Percentiles rank a stretch among this genome's conserved stretches.
Conservation (phyloP, 1,140 invertebrate genomes). For the Drosophila elegans region DNA sequence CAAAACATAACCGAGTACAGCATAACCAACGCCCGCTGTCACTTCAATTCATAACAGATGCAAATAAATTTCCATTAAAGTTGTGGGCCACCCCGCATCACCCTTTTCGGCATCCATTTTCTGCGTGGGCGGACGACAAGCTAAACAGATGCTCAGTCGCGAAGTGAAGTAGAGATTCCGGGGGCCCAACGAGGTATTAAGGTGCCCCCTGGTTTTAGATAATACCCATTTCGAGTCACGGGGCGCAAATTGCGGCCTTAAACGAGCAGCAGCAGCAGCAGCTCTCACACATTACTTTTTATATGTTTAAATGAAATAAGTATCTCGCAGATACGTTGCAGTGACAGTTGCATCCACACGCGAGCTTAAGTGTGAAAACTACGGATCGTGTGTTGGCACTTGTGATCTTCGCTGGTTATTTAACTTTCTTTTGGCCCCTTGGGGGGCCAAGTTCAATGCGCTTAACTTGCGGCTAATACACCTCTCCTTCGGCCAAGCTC, state of each 20-base stretch:
- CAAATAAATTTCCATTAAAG: constrained; percentile 81
- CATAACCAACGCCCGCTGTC: constrained; percentile 69
- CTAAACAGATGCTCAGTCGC: constrained; percentile 40
- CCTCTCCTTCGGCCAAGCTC: constrained; percentile 38
- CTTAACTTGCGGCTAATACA: constrained; percentile 51
- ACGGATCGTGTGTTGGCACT: constrained; percentile 13
- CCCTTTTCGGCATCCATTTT: constrained; percentile 12
- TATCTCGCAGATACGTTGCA: constrained; percentile 24
- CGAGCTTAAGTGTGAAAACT: constrained; percentile 5
- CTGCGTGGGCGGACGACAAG: constrained; percentile 40
- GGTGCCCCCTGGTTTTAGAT: constrained; percentile 51
- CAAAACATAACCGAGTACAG: constrained; percentile 18
- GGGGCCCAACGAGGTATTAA: constrained; percentile 12
- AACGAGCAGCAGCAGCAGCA: constrained; percentile 19
- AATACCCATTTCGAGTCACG: constrained; percentile 62
- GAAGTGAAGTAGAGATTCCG: constrained; percentile 19
- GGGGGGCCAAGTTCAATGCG: constrained; percentile 74
- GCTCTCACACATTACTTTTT: constrained; percentile 61
- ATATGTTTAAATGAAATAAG: constrained; percentile 59
- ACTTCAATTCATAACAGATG: constrained; percentile 77
- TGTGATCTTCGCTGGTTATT: constrained; percentile 61
- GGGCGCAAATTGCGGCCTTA: constrained; percentile 40
- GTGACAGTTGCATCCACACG: constrained; percentile 43
- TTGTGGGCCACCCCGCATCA: constrained; percentile 17
- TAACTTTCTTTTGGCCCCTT: constrained; percentile 69